Evolutionary conservation across 2,113 vertebrate genomes (phyloP).

Genomic region (Hydropotes inermis): DNA sequence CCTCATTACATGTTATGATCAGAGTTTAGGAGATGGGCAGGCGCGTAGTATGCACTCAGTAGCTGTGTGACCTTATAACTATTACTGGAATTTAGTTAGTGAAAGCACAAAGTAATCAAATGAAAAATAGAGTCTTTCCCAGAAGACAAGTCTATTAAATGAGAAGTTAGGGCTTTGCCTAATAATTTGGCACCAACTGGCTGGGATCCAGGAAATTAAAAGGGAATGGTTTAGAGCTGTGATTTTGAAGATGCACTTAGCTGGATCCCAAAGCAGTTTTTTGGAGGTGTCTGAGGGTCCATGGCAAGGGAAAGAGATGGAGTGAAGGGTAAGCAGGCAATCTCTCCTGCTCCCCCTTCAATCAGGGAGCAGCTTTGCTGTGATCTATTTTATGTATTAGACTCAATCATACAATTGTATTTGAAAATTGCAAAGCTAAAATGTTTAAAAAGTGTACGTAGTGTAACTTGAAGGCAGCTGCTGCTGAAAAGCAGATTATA

Average conservation of each 20-base stretch:
- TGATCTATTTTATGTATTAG: not conserved
- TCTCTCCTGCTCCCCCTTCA: not conserved
- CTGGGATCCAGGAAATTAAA: not conserved
- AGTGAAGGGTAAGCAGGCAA: not conserved
- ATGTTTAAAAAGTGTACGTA: not conserved
- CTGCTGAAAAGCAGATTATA: not conserved
- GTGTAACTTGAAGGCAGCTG: not conserved
- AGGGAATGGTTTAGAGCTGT: not conserved
- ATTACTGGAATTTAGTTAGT: not conserved
- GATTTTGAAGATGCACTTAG: not conserved
- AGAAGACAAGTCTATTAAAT: not conserved
- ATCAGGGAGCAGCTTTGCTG: not conserved
- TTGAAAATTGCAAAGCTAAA: not conserved
- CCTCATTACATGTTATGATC: not conserved
- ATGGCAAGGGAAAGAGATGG: not conserved
- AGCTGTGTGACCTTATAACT: not conserved
- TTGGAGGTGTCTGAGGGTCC: not conserved
- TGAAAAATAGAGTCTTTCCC: not conserved
- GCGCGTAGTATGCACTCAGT: no score
- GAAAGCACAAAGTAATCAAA: conserved; percentile 8
- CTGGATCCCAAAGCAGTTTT: not conserved
- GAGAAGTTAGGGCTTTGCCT: not conserved
- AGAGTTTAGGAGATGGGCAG: not conserved
- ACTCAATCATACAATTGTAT: not conserved
- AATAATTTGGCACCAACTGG: not conserved